Percentiles rank a stretch among this genome's conserved stretches.
Conservation (phyloP, 2,797 vertebrate species). For the Oreochromis grahami region DNA sequence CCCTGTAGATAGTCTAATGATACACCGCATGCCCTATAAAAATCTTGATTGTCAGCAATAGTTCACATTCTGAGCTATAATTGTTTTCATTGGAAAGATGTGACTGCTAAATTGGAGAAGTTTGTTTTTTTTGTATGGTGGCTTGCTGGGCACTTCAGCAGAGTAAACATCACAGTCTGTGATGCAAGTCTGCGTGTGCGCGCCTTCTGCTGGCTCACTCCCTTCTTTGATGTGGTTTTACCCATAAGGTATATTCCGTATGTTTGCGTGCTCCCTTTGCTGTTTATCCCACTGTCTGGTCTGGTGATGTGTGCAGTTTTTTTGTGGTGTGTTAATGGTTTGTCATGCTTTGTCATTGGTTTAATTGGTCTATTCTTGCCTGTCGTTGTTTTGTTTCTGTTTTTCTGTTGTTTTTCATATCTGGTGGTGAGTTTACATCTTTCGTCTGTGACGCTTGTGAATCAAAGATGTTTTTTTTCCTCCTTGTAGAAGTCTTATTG, state of each 20-base stretch:
- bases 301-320: constrained; percentile 20
- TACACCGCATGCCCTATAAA: not conserved
- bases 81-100: constrained; percentile 35
- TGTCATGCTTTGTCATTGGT: constrained; percentile 44
- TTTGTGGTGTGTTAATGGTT: constrained; percentile 13
- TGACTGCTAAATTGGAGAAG: constrained; percentile 14
- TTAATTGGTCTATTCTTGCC: constrained; percentile 7
- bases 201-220: constrained; percentile 22
- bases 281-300: constrained; percentile 41
- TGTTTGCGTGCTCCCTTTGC: constrained; percentile 23
- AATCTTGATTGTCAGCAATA: not conserved
- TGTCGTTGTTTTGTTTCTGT: not conserved
- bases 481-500: not conserved
- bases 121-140: constrained; percentile 47
- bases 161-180: constrained; percentile 36
- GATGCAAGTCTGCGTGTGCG: constrained; percentile 12
- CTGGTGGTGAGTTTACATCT: not conserved
- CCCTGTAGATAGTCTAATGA: not conserved
- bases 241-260: constrained; percentile 39
- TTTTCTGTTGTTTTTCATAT: not conserved
- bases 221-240: constrained; percentile 43
- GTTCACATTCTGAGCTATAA: not conserved
- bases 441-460: constrained; percentile 13
- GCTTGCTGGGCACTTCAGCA: constrained; percentile 41
- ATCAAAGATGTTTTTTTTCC: constrained; percentile 4